Evolutionary conservation across 1,140 invertebrate genomes (phyloP).

Genomic region (Drosophila eugracilis): DNA sequence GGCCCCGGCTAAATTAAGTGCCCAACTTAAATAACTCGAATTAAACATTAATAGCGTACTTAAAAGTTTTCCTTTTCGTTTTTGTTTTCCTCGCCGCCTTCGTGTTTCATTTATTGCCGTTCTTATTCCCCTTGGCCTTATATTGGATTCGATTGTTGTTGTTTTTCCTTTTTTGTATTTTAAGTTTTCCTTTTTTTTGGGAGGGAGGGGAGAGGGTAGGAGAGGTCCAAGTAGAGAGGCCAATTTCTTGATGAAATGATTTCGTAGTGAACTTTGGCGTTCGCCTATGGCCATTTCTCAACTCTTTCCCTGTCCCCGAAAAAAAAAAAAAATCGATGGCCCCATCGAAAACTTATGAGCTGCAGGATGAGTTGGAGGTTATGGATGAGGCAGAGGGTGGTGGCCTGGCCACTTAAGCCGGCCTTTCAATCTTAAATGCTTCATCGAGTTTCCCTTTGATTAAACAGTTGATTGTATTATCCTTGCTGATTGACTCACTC

Average conservation of each 20-base stretch:
- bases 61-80: slow-evolving; percentile 73
- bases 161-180: slow-evolving; percentile 10
- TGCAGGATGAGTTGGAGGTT: neutral
- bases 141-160: slow-evolving; percentile 17
- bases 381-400: neutral
- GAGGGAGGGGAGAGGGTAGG: no score
- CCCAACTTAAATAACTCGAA: slow-evolving; percentile 82
- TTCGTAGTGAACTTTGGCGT: slow-evolving; percentile 31
- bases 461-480: slow-evolving; percentile 8
- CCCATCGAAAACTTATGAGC: no score
- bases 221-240: slow-evolving; percentile 15
- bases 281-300: neutral
- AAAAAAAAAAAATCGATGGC: slow-evolving; percentile 19
- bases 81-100: slow-evolving; percentile 22
- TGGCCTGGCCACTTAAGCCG: slow-evolving; percentile 15
- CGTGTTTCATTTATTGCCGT: slow-evolving; percentile 4
- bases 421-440: slow-evolving; percentile 36
- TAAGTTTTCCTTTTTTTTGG: slow-evolving; percentile 14
- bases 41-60: slow-evolving; percentile 82
- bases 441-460: slow-evolving; percentile 37
- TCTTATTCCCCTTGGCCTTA: slow-evolving; percentile 18
- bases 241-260: slow-evolving; percentile 40
- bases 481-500: neutral
- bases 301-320: neutral
- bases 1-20: slow-evolving; percentile 69